These are phyloP conservation scores for Oxystoma pomonae DNA, from an alignment of 2,888 invertebrate species.

Conservation along the genomic window DNA sequence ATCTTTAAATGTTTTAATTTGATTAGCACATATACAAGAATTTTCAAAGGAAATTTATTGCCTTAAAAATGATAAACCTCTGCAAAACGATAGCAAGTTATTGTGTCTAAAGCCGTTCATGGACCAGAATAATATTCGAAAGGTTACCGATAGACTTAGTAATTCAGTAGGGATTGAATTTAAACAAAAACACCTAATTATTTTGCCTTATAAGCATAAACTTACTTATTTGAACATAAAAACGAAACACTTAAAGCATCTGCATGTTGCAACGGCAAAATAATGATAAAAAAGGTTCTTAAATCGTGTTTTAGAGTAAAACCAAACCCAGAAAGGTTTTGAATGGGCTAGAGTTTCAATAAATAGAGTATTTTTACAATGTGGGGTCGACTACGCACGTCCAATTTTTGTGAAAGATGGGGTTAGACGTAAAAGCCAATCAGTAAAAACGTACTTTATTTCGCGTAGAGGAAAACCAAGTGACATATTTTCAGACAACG, in stretches of 20 bases:
- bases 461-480: conserved; percentile 10
- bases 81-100: neutral
- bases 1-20: neutral
- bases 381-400: too few species aligned
- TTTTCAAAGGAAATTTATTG: neutral
- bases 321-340: too few species aligned
- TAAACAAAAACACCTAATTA: neutral
- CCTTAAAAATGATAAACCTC: neutral
- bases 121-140: too few species aligned
- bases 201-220: neutral
- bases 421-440: neutral
- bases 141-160: too few species aligned
- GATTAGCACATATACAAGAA: neutral
- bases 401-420: neutral
- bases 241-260: neutral
- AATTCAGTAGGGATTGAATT: neutral
- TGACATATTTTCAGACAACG: conserved; percentile 11
- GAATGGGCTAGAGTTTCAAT: too few species aligned
- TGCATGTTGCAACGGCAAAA: neutral
- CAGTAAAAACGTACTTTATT: conserved; percentile 6
- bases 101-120: neutral
- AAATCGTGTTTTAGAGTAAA: too few species aligned
- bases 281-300: neutral
- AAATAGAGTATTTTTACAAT: too few species aligned
- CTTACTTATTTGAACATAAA: neutral